These are phyloP conservation scores for Coryphaenoides rupestris DNA, from an alignment of 2,113 vertebrate genomes.

Conservation along the genomic window DNA sequence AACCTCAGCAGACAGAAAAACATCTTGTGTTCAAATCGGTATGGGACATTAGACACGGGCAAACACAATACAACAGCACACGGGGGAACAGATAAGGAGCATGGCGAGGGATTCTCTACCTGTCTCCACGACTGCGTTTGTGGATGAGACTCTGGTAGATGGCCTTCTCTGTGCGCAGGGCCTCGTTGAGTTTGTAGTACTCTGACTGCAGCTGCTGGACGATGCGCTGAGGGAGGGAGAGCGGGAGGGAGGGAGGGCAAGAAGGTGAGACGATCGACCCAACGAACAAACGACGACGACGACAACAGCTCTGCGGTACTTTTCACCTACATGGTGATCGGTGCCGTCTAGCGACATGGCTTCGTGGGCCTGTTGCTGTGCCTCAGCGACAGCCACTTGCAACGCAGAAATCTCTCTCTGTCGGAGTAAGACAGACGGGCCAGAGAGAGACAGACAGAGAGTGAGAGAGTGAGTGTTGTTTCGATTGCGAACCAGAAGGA, in stretches of 20 bases:
- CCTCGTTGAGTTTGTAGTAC: slow-evolving; percentile 83
- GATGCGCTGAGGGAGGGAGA: slow-evolving; percentile 58
- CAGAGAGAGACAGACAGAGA: not conserved
- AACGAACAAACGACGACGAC: not conserved
- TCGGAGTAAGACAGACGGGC: not conserved
- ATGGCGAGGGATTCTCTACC: slow-evolving; percentile 63
- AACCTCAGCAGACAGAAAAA: not conserved
- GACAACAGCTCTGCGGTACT: not conserved
- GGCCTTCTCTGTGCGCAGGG: slow-evolving; percentile 84
- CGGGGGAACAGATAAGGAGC: not conserved
- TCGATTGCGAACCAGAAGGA: not conserved
- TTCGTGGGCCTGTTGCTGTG: slow-evolving; percentile 72
- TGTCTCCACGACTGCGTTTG: slow-evolving; percentile 74
- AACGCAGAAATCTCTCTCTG: slow-evolving; percentile 84
- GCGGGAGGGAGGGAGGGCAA: not conserved
- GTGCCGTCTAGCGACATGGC: slow-evolving; percentile 69
- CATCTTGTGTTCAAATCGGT: not conserved
- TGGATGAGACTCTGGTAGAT: slow-evolving; percentile 85
- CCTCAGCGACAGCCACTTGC: slow-evolving; percentile 69
- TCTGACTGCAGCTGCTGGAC: slow-evolving; percentile 85
- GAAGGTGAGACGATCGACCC: not conserved
- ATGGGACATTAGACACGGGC: not conserved
- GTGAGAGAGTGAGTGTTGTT: not conserved
- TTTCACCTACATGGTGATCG: slow-evolving; percentile 73
- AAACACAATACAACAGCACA: not conserved